Conservation (phyloP, 2,888 invertebrate species). For the Drosophila conformis region DNA sequence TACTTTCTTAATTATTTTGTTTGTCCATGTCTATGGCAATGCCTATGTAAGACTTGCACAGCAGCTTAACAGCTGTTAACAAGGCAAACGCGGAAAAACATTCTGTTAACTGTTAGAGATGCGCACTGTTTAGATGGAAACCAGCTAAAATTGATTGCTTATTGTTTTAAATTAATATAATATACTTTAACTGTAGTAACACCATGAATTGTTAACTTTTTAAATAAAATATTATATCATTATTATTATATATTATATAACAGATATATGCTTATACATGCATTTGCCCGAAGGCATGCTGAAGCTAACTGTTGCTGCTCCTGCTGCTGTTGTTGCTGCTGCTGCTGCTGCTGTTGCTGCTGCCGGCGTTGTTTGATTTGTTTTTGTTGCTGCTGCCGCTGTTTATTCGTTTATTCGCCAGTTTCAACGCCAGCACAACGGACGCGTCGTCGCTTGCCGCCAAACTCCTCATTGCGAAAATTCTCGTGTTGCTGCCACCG, state of each 20-base stretch:
- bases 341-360: constrained; percentile 28
- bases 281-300: constrained; percentile 1
- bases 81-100: constrained; percentile 1
- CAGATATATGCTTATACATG: background rate
- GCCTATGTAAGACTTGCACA: constrained; percentile 11
- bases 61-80: constrained; percentile 38
- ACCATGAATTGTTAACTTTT: background rate
- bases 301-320: constrained; percentile 40
- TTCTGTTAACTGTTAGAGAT: constrained; percentile 34
- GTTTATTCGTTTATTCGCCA: constrained; percentile 60
- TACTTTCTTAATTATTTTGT: background rate
- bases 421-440: constrained; percentile 65
- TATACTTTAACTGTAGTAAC: background rate
- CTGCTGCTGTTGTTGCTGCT: constrained; percentile 34
- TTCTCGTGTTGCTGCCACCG: constrained; percentile 18
- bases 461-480: constrained; percentile 36
- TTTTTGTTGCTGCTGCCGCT: constrained; percentile 47
- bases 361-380: constrained; percentile 43
- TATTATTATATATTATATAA: background rate
- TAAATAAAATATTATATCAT: background rate
- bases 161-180: background rate
- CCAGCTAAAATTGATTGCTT: background rate
- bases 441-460: constrained; percentile 54
- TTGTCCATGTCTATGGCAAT: background rate
- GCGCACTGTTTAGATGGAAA: constrained; percentile 21